These are phyloP conservation scores for Brachionus rubens DNA, from an alignment of 1,140 invertebrate species.

Conservation along the genomic window DNA sequence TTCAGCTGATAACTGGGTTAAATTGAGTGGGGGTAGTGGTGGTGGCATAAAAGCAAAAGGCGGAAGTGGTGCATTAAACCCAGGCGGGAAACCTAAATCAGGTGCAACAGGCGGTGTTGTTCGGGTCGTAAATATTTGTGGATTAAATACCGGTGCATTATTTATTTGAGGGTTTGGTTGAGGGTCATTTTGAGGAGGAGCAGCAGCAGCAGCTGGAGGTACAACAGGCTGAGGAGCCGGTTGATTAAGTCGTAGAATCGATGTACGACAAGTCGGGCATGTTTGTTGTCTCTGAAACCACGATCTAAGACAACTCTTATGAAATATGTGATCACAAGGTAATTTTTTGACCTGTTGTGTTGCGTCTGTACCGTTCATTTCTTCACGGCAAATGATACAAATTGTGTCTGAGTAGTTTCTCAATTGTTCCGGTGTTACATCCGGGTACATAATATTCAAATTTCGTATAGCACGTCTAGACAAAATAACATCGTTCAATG, in stretches of 20 bases:
- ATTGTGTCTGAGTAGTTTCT: constrained; percentile 85
- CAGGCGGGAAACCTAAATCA: neutral
- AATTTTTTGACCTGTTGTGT: constrained; percentile 73
- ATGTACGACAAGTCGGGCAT: constrained; percentile 94
- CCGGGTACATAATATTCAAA: constrained; percentile 92
- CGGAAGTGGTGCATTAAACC: neutral
- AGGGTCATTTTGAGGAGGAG: neutral
- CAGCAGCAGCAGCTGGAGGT: no score
- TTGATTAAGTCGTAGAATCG: constrained; percentile 72
- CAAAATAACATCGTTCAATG: constrained; percentile 93
- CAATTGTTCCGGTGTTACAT: constrained; percentile 88
- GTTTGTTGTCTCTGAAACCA: constrained; percentile 99
- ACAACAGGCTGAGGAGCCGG: neutral
- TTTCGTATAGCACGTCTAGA: constrained; percentile 92
- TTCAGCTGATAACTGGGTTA: constrained; percentile 72
- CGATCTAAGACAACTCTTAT: constrained; percentile 91
- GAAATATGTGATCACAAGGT: constrained; percentile 99
- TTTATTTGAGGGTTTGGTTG: neutral
- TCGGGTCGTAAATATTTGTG: neutral
- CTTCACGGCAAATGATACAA: constrained; percentile 96
- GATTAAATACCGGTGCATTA: neutral
- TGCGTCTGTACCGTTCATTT: constrained; percentile 67
- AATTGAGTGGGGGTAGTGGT: constrained; percentile 64
- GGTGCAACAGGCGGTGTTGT: neutral
- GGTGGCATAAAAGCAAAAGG: constrained; percentile 46